Conservation (phyloP, 2,888 invertebrate species). For the Agelastica alni region DNA sequence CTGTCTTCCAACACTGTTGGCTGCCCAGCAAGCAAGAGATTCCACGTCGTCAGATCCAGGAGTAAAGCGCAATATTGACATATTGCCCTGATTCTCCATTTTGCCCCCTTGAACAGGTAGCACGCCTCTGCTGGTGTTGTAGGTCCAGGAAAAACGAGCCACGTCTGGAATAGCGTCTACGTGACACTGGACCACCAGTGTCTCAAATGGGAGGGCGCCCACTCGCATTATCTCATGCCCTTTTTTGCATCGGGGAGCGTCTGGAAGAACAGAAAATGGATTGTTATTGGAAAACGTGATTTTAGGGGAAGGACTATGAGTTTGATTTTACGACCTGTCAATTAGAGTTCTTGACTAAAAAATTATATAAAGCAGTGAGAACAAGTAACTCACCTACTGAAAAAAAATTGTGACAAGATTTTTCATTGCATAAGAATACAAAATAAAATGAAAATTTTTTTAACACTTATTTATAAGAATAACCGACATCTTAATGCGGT, state of each 20-base stretch:
- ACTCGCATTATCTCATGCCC: slow-evolving; percentile 73
- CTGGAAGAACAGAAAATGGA: slow-evolving; percentile 56
- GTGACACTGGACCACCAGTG: slow-evolving; percentile 76
- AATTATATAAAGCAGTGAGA: no score
- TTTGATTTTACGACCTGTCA: slow-evolving; percentile 8
- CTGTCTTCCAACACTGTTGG: slow-evolving; percentile 82
- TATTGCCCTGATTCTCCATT: slow-evolving; percentile 59
- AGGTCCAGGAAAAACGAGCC: slow-evolving; percentile 81
- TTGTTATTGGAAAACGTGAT: slow-evolving; percentile 24
- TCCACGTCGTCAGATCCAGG: slow-evolving; percentile 70
- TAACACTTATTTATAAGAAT: no score
- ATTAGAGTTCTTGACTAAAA: no score
- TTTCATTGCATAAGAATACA: no score
- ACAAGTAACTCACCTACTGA: no score
- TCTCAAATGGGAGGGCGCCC: slow-evolving; percentile 74
- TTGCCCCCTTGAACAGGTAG: slow-evolving; percentile 70
- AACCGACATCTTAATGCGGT: no score
- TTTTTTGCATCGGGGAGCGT: slow-evolving; percentile 76
- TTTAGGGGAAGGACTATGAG: slow-evolving; percentile 7
- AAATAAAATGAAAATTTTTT: no score
- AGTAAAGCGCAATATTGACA: slow-evolving; percentile 63
- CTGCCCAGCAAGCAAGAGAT: slow-evolving; percentile 86
- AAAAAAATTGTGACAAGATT: no score
- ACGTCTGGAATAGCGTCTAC: slow-evolving; percentile 79
- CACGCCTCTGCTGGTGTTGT: slow-evolving; percentile 75